Conservation (phyloP, 2,113 vertebrate species). For the Carollia perspicillata region DNA sequence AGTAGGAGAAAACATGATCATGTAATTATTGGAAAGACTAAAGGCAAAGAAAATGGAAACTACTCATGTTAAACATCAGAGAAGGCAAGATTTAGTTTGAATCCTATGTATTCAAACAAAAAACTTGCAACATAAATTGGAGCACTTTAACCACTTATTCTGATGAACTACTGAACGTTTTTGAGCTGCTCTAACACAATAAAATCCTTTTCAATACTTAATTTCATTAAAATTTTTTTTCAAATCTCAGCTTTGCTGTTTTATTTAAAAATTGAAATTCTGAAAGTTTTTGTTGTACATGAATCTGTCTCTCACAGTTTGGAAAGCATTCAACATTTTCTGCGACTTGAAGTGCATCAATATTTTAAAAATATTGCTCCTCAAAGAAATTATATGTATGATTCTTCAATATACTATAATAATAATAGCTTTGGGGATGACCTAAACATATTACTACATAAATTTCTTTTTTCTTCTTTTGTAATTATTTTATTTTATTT, state of each 20-base stretch:
- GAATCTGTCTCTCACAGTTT: conserved; percentile 70
- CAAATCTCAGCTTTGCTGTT: conserved; percentile 75
- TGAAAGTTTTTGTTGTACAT: conserved; percentile 76
- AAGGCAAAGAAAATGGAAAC: neutral
- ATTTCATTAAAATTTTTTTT: neutral
- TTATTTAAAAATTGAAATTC: conserved; percentile 74
- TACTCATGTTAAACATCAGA: neutral
- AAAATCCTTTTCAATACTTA: neutral
- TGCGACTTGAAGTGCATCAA: conserved; percentile 64
- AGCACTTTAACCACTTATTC: neutral
- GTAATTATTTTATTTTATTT: too few relatives aligned
- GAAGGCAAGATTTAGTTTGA: neutral
- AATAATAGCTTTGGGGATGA: conserved; percentile 53
- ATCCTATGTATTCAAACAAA: neutral
- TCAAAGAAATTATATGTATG: conserved; percentile 78
- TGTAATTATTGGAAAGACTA: neutral
- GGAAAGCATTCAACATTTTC: conserved; percentile 80
- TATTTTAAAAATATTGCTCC: conserved; percentile 71
- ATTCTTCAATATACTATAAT: conserved; percentile 57
- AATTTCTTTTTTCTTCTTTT: neutral
- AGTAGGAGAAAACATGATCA: neutral
- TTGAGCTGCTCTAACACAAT: neutral
- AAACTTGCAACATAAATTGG: neutral
- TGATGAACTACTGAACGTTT: neutral
- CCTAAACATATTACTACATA: conserved; percentile 54